Evolutionary conservation across 2,113 vertebrate genomes (phyloP), one percentile per base, ranked within the genome.

Genomic region (Strix aluco): DNA sequence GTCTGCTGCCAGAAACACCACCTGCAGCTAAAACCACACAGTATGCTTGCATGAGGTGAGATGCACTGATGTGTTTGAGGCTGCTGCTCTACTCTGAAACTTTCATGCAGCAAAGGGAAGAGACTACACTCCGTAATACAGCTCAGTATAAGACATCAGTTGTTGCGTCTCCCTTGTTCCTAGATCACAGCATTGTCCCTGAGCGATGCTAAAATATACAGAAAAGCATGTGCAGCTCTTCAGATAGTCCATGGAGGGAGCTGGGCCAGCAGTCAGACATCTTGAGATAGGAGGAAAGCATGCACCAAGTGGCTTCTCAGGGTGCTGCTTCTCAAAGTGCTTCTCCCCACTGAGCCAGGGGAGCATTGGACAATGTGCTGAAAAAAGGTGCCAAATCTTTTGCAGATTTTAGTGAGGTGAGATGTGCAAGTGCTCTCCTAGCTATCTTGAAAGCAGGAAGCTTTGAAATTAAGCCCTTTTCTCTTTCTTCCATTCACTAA

Each of bases 231-330:
- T 58, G 36, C 26, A 32, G 30, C 42, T 75, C 49, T 44, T 91
- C 59, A 29, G 63, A 21, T 27, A 55, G 38, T 12, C 62, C 3
- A 0, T 57, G 66, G 15, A 57, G 52, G 61, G 20, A 85, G 57
- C 74, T 72, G 46, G 46, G 30, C 23, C 2, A 1, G 58, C 23
- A 69, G 47, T 5, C 0, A 1, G 7, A 7, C 38, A 4, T 40
- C 44, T 25, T 54, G 36, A 90, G 32, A 6, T 4, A 22, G 44
- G 26, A 90, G 40, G 18, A 82, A 63, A 47, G 49, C 22, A 7
- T 2, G 1, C 25, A 15, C 49, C 49, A 69, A 12, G 10, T 52
- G 38, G 32, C 38, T 83, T 58, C 22, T 83, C 75, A 62, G 51
- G 25, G 4, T 54, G 27, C 38, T 90, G 49, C 57, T 94, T 73